These are phyloP conservation scores for Lethenteron camtschaticum DNA, from an alignment of 2,113 vertebrate species.

Conservation along the genomic window DNA sequence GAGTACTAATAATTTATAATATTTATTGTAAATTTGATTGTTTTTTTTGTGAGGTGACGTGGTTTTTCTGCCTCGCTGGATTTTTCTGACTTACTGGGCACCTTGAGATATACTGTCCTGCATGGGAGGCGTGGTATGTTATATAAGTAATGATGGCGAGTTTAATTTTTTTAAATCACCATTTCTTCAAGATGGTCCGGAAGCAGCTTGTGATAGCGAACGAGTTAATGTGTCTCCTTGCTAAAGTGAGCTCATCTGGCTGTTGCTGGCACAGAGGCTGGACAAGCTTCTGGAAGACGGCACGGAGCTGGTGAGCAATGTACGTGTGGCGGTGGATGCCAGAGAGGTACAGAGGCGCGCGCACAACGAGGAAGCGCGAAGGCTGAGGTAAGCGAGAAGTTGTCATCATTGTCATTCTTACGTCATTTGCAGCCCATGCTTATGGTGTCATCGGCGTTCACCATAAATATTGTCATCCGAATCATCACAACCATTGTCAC, in stretches of 20 bases:
- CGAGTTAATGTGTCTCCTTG: background rate
- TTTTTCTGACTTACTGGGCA: background rate
- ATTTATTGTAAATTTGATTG: too few species aligned
- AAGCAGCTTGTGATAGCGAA: background rate
- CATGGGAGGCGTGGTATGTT: constrained; percentile 1
- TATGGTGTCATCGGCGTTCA: too few species aligned
- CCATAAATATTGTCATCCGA: too few species aligned
- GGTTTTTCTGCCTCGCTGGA: background rate
- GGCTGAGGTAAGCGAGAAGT: constrained; percentile 24
- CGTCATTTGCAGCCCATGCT: too few species aligned
- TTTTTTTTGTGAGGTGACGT: too few species aligned
- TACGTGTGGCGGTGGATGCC: constrained; percentile 32
- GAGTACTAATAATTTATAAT: too few species aligned
- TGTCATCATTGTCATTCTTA: too few species aligned
- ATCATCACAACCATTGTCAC: too few species aligned
- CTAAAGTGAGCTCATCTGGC: background rate
- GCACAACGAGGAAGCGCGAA: constrained; percentile 24
- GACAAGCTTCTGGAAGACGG: constrained; percentile 29
- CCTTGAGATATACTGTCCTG: too few species aligned
- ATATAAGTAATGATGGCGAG: background rate
- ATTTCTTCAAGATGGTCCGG: background rate
- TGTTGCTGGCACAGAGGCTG: constrained; percentile 21
- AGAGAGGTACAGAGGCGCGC: constrained; percentile 27
- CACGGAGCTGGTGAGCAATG: constrained; percentile 31
- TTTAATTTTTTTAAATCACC: background rate